These are phyloP conservation scores for Pterophyllum scalare DNA, from an alignment of 2,113 vertebrate genomes.

Conservation along the genomic window DNA sequence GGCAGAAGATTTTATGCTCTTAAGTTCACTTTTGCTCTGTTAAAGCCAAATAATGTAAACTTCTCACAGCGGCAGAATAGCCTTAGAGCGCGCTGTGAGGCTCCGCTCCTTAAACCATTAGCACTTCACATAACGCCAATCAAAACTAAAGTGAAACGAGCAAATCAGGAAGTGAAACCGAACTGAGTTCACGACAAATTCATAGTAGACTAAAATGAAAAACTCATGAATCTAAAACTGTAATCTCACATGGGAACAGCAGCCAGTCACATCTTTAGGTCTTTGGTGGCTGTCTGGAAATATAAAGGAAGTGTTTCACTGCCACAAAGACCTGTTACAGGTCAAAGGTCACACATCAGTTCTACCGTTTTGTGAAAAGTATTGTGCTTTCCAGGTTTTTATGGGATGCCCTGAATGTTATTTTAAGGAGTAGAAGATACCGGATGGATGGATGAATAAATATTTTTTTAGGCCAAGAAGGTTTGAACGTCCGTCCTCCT, in stretches of 20 bases:
- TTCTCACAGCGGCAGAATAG: not conserved
- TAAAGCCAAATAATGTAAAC: not conserved
- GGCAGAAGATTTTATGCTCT: not conserved
- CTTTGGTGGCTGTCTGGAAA: not conserved
- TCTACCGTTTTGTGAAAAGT: not conserved
- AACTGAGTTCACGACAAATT: too few species aligned
- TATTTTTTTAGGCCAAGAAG: too few species aligned
- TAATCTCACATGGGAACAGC: too few species aligned
- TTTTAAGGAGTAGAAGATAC: not conserved
- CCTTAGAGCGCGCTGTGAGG: not conserved
- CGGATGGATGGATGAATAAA: not conserved
- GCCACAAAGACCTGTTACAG: not conserved
- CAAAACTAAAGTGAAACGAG: not conserved
- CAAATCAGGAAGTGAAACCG: not conserved
- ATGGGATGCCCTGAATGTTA: not conserved
- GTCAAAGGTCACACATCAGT: not conserved
- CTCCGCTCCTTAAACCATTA: not conserved
- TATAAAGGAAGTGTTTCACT: not conserved
- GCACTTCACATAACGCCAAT: not conserved
- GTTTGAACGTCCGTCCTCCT: not conserved
- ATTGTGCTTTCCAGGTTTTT: not conserved
- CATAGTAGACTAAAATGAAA: not conserved
- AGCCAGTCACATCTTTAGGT: too few species aligned
- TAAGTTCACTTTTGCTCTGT: too few species aligned
- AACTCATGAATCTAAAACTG: too few species aligned